Evolutionary conservation across 2,113 vertebrate genomes (phyloP), one percentile per base, ranked within the genome.

Genomic region (Epinephelus moara): DNA sequence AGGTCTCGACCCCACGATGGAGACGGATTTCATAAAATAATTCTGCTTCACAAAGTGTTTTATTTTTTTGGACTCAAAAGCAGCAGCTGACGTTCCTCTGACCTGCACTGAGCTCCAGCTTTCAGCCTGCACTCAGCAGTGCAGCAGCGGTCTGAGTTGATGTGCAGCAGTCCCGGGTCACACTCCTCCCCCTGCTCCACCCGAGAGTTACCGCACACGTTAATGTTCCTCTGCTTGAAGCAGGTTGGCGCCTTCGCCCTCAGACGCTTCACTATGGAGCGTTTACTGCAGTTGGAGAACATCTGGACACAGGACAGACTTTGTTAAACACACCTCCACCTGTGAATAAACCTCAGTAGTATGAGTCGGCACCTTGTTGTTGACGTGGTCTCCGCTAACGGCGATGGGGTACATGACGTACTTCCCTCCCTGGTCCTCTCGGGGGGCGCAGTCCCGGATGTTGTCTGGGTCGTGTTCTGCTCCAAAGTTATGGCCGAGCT

Each of bases 361-460:
- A 30, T 21, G 6, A 15, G 30, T 15, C n/a, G n/a, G 25, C 91
- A 99, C 98, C 98, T 98, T 99, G 86, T 99, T 99, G 93, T 99
- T 99, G 90, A 94, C 92, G 13, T 99, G 97, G 73, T 99, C 98
- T 3, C 98, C 98, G 10, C 98, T 99, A 92, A 99, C 98, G 15
- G 98, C 98, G 47, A 99, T 99, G 59, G 98, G 98, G 74, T 98
- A 99, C 98, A 99, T 99, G 27, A 99, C 97, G 0, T 96, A 99
- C 52, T 99, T 99, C 8, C 98, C 98, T 6, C 98, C 98, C 81
- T 96, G 95, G 75, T 99, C 98, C 77, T 99, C 98, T 8, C 94
- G 96, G 2, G 98, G 98, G 18, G 98, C 97, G 68, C 98, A 99
- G 73, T 96, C 88, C 2, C 94, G 87, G 37, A 97, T 74, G 55